Conservation (phyloP, 1,140 invertebrate genomes). For the Pachyrhynchus sulphureomaculatus region DNA sequence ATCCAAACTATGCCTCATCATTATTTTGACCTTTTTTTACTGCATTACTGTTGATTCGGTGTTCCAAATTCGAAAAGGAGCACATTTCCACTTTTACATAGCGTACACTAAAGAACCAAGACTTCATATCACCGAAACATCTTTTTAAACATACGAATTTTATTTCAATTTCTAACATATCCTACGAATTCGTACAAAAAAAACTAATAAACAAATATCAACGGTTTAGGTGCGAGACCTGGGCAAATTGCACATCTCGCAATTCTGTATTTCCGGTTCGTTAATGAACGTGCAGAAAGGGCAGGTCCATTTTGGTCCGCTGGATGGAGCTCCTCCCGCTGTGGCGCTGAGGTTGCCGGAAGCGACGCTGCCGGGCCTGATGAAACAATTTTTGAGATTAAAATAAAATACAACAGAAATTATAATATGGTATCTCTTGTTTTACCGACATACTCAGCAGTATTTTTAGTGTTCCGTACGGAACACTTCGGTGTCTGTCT, state of each 20-base stretch:
- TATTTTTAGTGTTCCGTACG: too few relatives aligned
- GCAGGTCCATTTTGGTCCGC: slow-evolving; percentile 79
- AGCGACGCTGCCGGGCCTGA: slow-evolving; percentile 48
- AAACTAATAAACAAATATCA: background rate
- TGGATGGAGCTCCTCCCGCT: slow-evolving; percentile 45
- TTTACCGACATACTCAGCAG: too few relatives aligned
- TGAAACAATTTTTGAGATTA: slow-evolving; percentile 16
- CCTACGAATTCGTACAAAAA: background rate
- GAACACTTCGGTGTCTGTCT: too few relatives aligned
- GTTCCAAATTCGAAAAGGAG: too few relatives aligned
- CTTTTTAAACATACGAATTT: background rate
- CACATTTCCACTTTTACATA: too few relatives aligned
- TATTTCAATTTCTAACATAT: background rate
- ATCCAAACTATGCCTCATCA: too few relatives aligned
- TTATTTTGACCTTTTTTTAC: too few relatives aligned
- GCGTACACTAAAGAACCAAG: too few relatives aligned
- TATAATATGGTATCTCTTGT: too few relatives aligned
- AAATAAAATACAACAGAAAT: background rate
- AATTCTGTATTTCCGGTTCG: slow-evolving; percentile 66
- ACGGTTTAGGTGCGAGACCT: slow-evolving; percentile 18
- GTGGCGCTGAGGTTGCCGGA: slow-evolving; percentile 45
- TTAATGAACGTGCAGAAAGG: slow-evolving; percentile 93
- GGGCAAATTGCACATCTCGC: slow-evolving; percentile 92
- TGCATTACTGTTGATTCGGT: too few relatives aligned
- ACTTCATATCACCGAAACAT: too few relatives aligned